Evolutionary conservation across 2,888 invertebrate species (phyloP), one percentile per base, ranked within the genome.

Genomic region (Nemotelus pantherinus): DNA sequence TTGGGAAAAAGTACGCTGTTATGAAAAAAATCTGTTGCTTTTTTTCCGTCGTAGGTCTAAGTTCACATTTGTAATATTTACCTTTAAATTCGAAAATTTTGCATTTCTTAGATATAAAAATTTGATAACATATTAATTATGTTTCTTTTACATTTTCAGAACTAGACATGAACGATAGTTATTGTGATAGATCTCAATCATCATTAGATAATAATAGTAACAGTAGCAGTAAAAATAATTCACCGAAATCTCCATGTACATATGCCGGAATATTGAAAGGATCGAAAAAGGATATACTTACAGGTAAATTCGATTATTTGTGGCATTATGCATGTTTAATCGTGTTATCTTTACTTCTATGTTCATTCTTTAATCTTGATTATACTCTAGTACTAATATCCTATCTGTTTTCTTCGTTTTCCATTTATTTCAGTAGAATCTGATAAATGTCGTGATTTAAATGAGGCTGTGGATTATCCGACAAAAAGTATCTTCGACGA

Each of bases 201-300:
- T 55, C 63, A 63, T 47, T 74, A 44, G 63, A 58, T 58, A 74
- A 75, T 43, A 72, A 58, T 67, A 53, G 63, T 44, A 77, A 47
- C 53, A 70, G 47, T 67, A 65, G 58, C 55, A 64, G 58, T 43
- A 65, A 74, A 58, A 68, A 58, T 57, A 57, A n/a, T 45, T 47
- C 55, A 45, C 64, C 60, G n/a, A 76, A 76, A 65, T 55, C 65
- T 45, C 43, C 60, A 76, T 48, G 58, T 77, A 70, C 94, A 90
- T 96, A 96, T 92, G 95, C 95, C 88, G 93, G 94, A 89, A 94
- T 95, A 88, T 91, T 96, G 89, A 94, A 94, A 89, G 95, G 95
- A 88, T 92, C 93, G 85, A 92, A 93, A 88, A 91, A 92, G 88
- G 91, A 91, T 89, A 89, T 90, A 89, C 93, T 95, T 93, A 93